A percentile compares a stretch with the other conserved stretches of the same genome.
These are phyloP conservation scores for Rhinophrynus dorsalis DNA, from an alignment of 2,797 vertebrate species.

Conservation along the genomic window DNA sequence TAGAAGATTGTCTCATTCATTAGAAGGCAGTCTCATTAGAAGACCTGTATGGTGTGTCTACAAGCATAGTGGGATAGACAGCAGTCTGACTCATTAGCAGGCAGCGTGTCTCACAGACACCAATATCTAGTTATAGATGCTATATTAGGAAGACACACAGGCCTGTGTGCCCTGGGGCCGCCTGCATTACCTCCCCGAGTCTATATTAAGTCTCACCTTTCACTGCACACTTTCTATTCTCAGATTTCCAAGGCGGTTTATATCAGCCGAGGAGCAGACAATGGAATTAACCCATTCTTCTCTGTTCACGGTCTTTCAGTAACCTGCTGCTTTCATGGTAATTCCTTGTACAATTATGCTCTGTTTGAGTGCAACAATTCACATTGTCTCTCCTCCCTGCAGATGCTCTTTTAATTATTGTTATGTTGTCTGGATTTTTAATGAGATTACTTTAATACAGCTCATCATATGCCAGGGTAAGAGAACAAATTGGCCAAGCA, in stretches of 20 bases:
- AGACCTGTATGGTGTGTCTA: background rate
- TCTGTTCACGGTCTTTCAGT: no score
- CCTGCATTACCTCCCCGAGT: constrained; percentile 6
- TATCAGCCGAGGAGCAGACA: background rate
- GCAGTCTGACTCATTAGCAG: background rate
- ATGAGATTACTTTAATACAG: no score
- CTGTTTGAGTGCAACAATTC: no score
- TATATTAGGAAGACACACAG: constrained; percentile 21
- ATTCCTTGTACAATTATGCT: no score
- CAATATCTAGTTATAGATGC: constrained; percentile 23
- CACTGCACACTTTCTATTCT: constrained; percentile 13
- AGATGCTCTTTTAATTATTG: no score
- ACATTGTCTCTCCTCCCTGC: no score
- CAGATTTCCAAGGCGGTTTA: constrained; percentile 12
- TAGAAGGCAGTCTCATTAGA: background rate
- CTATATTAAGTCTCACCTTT: constrained; percentile 37
- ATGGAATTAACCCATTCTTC: background rate
- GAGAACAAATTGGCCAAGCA: no score
- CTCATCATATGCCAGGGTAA: no score
- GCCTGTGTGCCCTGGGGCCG: constrained; percentile 10
- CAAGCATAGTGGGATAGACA: no score
- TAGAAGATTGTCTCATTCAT: no score
- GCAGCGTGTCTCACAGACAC: constrained; percentile 8
- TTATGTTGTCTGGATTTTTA: no score
- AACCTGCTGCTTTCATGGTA: no score